These are phyloP conservation scores for Tricholauxania praeusta DNA, from an alignment of 2,888 invertebrate species.

Conservation along the genomic window DNA sequence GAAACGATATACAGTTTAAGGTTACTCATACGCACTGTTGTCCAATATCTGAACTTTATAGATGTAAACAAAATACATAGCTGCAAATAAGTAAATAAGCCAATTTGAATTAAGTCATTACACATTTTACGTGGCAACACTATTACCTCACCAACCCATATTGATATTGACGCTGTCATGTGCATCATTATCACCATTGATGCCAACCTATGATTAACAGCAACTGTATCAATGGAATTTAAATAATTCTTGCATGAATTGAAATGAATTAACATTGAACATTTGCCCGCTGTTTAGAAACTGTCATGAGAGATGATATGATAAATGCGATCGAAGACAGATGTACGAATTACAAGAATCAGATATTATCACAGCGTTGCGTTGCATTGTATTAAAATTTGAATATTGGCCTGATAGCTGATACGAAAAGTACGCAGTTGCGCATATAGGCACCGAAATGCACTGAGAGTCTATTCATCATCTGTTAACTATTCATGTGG, in stretches of 20 bases:
- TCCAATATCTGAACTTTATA: too few relatives aligned
- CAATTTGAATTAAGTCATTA: too few relatives aligned
- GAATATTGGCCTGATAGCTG: not conserved
- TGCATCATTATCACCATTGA: conserved; percentile 60
- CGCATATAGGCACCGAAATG: too few relatives aligned
- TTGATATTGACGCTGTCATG: not conserved
- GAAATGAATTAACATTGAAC: conserved; percentile 42
- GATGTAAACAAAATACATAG: too few relatives aligned
- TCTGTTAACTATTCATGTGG: too few relatives aligned
- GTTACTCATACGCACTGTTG: too few relatives aligned
- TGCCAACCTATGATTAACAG: too few relatives aligned
- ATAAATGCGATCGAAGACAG: not conserved
- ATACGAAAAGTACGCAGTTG: too few relatives aligned
- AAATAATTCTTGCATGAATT: conserved; percentile 57
- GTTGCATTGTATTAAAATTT: not conserved
- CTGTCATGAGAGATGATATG: conserved; percentile 14
- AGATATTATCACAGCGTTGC: not conserved
- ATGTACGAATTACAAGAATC: not conserved
- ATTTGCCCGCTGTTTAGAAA: not conserved
- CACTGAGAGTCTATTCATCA: too few relatives aligned
- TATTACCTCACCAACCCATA: not conserved
- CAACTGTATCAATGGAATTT: conserved; percentile 50
- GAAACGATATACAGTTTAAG: too few relatives aligned
- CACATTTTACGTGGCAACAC: not conserved
- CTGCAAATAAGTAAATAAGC: too few relatives aligned